Evolutionary conservation across 2,888 invertebrate species (phyloP).

Genomic region (Choreutis nemorana): DNA sequence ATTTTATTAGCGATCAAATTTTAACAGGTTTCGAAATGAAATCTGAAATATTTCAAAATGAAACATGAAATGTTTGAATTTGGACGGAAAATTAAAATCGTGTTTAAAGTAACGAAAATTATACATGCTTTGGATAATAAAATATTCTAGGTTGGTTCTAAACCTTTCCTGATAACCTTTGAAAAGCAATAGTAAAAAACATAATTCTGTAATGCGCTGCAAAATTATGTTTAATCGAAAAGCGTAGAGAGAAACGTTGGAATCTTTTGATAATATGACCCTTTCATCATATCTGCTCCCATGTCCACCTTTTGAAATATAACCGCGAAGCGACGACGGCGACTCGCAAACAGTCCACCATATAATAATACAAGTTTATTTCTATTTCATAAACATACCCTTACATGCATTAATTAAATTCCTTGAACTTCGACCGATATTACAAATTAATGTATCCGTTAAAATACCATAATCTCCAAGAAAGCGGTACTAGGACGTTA

Average conservation of each 20-base stretch:
- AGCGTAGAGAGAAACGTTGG: neutral
- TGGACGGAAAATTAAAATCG: too few species aligned
- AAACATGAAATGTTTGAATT: too few species aligned
- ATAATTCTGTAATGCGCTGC: neutral
- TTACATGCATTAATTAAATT: constrained; percentile 4
- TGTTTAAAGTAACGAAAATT: too few species aligned
- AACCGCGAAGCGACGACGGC: too few species aligned
- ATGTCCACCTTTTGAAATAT: too few species aligned
- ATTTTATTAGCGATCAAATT: constrained; percentile 58
- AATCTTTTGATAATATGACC: neutral
- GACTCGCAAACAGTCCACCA: too few species aligned
- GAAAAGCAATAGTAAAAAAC: too few species aligned
- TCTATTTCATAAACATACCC: neutral
- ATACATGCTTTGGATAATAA: too few species aligned
- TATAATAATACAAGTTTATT: neutral
- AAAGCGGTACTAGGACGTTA: constrained; percentile 54
- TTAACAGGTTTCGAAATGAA: constrained; percentile 42
- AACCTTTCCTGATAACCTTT: too few species aligned
- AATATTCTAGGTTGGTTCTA: too few species aligned
- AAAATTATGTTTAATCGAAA: neutral
- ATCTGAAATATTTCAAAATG: too few species aligned
- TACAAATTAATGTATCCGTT: constrained; percentile 24
- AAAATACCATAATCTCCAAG: constrained; percentile 39
- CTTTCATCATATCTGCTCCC: neutral
- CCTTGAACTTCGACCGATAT: constrained; percentile 30